Evolutionary conservation across 2,797 vertebrate species (phyloP), one percentile per base, ranked within the genome.

Genomic region (Sardinella longiceps): DNA sequence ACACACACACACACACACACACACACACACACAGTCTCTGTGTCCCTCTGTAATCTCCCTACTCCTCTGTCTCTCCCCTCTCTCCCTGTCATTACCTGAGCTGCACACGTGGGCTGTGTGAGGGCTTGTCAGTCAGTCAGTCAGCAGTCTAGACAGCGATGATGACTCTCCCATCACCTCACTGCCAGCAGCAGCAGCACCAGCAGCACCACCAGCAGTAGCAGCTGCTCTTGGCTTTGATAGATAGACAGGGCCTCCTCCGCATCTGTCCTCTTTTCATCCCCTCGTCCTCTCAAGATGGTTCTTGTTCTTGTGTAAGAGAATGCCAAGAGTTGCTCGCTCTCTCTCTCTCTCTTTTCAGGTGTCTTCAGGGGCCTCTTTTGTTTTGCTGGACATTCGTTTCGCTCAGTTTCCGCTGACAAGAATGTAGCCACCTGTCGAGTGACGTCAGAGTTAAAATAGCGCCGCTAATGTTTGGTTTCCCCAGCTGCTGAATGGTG

Each of bases 361-460:
- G 63, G 63, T 70, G 63, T 70, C 30, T n/a, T n/a, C n/a, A n/a
- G 12, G 63, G 63, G 30, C 28, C 30, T 12, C 30, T 12, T 70
- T 70, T 60, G 56, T 60, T 53, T 23, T 23, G 51, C 1, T 60
- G 56, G 7, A n/a, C 56, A 20, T 56, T 56, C 23, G 28, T 66
- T 30, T 60, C 11, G 25, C 60, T 2, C 9, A 30, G 60, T 66
- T 66, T 66, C 60, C 60, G 11, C 25, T 30, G 28, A 66, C 25
- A 66, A 66, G 60, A 66, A 66, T 66, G 60, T 30, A 66, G 60
- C 60, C 60, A 70, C 63, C 63, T 70, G 63, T 70, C 30, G 5
- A 37, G 28, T 30, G 5, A 33, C 63, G 28, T 70, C 63, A 70
- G 3, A 30, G 63, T 70, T 70, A 70, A 70, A 30, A 70, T 70